A percentile compares a stretch with the other conserved stretches of the same genome.
These are phyloP conservation scores for Cheiracanthium punctorium DNA, from an alignment of 2,888 invertebrate species.

Conservation along the genomic window DNA sequence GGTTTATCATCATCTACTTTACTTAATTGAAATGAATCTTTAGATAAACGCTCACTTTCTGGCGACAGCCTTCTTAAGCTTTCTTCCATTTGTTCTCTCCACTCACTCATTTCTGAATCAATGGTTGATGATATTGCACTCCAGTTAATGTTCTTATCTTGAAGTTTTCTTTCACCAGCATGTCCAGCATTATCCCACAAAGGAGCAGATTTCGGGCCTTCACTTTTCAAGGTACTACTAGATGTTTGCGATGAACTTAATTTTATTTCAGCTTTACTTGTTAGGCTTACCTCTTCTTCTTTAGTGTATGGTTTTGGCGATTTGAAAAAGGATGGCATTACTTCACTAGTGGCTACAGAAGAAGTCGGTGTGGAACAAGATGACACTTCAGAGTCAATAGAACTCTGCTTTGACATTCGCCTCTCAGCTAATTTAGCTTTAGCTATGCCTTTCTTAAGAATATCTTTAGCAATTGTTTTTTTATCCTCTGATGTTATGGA, in stretches of 20 bases:
- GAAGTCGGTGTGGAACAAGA: slow-evolving; percentile 51
- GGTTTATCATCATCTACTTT: slow-evolving; percentile 61
- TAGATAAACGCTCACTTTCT: slow-evolving; percentile 48
- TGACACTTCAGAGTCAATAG: slow-evolving; percentile 61
- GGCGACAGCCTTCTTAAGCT: slow-evolving; percentile 66
- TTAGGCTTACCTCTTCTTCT: slow-evolving; percentile 37
- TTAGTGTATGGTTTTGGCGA: slow-evolving; percentile 62
- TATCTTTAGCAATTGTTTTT: slow-evolving; percentile 67
- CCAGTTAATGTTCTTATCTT: slow-evolving; percentile 43
- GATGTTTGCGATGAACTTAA: slow-evolving; percentile 52
- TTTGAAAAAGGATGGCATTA: slow-evolving; percentile 65
- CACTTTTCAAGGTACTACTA: slow-evolving; percentile 41
- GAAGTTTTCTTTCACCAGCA: slow-evolving; percentile 29
- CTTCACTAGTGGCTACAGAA: slow-evolving; percentile 49
- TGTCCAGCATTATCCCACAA: slow-evolving; percentile 48
- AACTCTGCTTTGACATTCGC: slow-evolving; percentile 65
- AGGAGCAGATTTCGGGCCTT: slow-evolving; percentile 33
- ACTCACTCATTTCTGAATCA: slow-evolving; percentile 60
- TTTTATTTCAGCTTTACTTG: slow-evolving; percentile 68
- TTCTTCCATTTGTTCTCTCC: slow-evolving; percentile 66
- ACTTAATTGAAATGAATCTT: slow-evolving; percentile 30
- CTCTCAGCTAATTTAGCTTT: slow-evolving; percentile 66
- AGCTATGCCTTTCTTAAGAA: slow-evolving; percentile 63
- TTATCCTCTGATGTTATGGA: slow-evolving; percentile 58
- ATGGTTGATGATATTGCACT: slow-evolving; percentile 55